Base-by-base conservation (phyloP, 2,797 vertebrate genomes). In the Pseudochaenichthys georgianus region DNA sequence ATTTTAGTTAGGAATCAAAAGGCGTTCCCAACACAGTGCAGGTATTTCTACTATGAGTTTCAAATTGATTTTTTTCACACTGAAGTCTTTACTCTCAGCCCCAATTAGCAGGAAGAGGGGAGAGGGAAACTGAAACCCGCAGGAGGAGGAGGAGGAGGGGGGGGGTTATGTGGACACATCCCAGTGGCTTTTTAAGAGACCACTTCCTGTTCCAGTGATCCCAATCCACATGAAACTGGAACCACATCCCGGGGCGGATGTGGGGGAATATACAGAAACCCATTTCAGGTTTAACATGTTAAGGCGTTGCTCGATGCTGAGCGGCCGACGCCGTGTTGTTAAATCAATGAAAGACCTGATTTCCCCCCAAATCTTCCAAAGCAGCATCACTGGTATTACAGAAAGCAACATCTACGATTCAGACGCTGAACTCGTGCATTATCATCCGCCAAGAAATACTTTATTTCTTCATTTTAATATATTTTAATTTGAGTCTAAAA, bases 141-240 rank as follows among this genome's bases (percentile, higher is more conserved):
- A 10, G 34, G 5, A n/a, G 31, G n/a, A 10, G 0, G 16, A 50
- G 17, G 23, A 2, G 23, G 23, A 1, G 62, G 11, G 3, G 21
- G 21, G 2, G 17, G 67, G 46, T 75, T 70, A 58, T 57, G 34
- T 52, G 64, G 59, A 61, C 64, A 46, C 73, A 70, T 78, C 72
- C 72, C 58, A 62, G 64, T 58, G 62, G 77, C 64, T 78, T 80
- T 82, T 77, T 45, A 75, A 80, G 64, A 71, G 53, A 51, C 67
- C 69, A 81, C 73, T 88, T 87, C 85, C 83, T 86, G 61, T 77
- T 78, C 41, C 69, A 73, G 62, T 76, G 67, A 80, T 63, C 54
- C 70, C 64, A 45, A 42, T 54, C 79, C 45, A 67, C 61, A 76
- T 79, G 72, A 68, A 88, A 83, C 34, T 41, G 31, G 48, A 74